Conservation (phyloP, 2,113 vertebrate genomes). For the Mionectes macconnelli region DNA sequence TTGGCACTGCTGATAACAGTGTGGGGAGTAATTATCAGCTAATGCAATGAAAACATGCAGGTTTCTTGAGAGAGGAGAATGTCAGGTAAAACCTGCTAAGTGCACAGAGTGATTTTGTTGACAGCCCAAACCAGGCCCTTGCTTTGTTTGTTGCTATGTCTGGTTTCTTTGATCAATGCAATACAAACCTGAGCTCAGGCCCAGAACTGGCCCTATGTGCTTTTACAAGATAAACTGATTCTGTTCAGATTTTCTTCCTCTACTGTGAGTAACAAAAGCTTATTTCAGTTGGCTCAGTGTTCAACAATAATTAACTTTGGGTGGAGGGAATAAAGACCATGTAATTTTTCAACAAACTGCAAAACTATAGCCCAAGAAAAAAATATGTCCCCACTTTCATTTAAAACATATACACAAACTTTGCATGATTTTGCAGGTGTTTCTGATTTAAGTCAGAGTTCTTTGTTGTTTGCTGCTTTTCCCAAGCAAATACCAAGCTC, state of each 20-base stretch:
- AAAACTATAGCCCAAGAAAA: conserved; percentile 37
- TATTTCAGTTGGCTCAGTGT: background rate
- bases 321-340: conserved; percentile 6
- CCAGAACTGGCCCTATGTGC: background rate
- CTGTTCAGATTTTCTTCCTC: background rate
- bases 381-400: background rate
- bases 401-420: conserved; percentile 43
- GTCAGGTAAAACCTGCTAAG: background rate
- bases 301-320: conserved; percentile 25
- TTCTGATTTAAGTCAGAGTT: conserved; percentile 66
- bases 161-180: background rate
- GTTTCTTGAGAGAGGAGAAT: background rate
- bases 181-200: background rate
- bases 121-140: background rate
- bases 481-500: background rate
- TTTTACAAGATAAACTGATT: background rate
- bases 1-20: background rate
- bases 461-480: conserved; percentile 56
- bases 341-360: conserved; percentile 52
- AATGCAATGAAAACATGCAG: background rate
- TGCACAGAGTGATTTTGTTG: background rate
- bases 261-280: background rate
- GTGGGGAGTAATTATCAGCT: background rate
- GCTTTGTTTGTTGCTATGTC: background rate
- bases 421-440: conserved; percentile 44